phyloP scores from a whole-genome alignment of 2,888 invertebrate species.

The Drosophila sordidapex region DNA sequence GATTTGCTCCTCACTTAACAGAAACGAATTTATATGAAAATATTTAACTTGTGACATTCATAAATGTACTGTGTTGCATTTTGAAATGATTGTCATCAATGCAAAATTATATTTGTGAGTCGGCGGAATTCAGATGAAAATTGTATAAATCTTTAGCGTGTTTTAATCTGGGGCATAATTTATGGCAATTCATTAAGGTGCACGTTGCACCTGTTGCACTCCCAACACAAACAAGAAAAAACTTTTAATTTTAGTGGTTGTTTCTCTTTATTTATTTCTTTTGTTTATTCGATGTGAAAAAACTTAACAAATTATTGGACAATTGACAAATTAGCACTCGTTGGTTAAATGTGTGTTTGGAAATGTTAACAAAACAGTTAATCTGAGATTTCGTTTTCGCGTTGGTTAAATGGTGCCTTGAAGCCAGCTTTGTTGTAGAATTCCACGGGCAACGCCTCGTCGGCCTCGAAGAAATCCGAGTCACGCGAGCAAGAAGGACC shows the following conservation, averaged over 20 bases:
- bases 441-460: conserved; percentile 65
- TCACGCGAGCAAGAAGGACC: conserved; percentile 81
- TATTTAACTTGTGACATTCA: not conserved
- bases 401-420: conserved; percentile 61
- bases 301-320: conserved; percentile 4
- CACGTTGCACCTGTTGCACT: conserved; percentile 23
- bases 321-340: not conserved
- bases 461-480: conserved; percentile 78
- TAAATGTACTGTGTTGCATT: not conserved
- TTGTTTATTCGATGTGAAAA: not conserved
- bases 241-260: not conserved
- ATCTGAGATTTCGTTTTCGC: not conserved
- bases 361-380: not conserved
- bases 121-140: too few relatives aligned
- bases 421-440: conserved; percentile 75
- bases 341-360: not conserved
- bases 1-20: not conserved
- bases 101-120: too few relatives aligned
- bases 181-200: not conserved
- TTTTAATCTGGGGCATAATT: too few relatives aligned
- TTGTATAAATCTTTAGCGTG: too few relatives aligned
- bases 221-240: not conserved
- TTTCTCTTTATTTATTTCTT: not conserved
- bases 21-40: not conserved
- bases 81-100: not conserved